phyloP scores from a whole-genome alignment of 2,888 invertebrate genomes.

The Cyrtodaria siliqua region DNA sequence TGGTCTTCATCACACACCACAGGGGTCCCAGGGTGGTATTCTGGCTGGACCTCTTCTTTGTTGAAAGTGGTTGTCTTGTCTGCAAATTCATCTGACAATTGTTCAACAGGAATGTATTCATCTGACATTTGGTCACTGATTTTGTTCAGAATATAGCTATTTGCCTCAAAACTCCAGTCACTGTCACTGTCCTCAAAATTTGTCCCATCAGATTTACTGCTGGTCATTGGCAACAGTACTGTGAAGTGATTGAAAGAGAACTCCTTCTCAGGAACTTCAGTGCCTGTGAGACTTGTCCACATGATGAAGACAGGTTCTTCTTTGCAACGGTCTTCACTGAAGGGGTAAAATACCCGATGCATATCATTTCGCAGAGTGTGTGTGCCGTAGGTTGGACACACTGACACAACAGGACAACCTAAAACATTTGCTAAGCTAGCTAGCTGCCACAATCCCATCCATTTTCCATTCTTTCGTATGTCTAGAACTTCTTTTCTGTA shows the following conservation, averaged over 20 bases:
- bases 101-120: background rate
- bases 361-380: too few relatives aligned
- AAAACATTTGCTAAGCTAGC: too few relatives aligned
- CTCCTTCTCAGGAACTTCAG: background rate
- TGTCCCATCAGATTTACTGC: constrained; percentile 9
- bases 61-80: background rate
- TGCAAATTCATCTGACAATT: background rate
- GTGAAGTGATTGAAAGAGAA: constrained; percentile 7
- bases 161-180: constrained; percentile 4
- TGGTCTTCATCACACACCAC: too few relatives aligned
- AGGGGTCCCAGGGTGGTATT: background rate
- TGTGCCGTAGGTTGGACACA: too few relatives aligned
- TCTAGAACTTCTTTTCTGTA: too few relatives aligned
- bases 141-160: constrained; percentile 1
- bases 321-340: background rate
- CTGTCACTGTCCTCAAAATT: constrained; percentile 9
- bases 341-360: too few relatives aligned
- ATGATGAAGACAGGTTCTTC: constrained; percentile 5
- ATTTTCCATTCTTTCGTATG: too few relatives aligned
- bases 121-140: constrained; percentile 8
- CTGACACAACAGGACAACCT: too few relatives aligned
- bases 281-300: constrained; percentile 14
- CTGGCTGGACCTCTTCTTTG: too few relatives aligned
- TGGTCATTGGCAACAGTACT: constrained; percentile 5
- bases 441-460: too few relatives aligned